phyloP scores from a whole-genome alignment of 2,797 vertebrate species.

The Caiman crocodilus region DNA sequence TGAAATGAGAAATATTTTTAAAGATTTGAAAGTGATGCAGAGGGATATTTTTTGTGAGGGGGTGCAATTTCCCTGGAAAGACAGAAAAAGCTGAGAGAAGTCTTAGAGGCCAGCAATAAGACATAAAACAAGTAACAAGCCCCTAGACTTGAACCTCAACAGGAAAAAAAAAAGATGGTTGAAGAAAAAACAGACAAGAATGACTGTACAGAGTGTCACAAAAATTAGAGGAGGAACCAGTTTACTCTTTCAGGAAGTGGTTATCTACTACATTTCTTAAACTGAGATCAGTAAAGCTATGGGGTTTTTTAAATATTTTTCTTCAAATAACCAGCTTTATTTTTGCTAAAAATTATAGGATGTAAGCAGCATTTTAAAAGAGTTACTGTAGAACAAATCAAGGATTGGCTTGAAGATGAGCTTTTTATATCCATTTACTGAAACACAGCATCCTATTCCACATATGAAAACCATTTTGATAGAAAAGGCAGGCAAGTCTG shows the following conservation, averaged over 20 bases:
- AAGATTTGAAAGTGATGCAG: slow-evolving; percentile 8
- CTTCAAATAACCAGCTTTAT: background rate
- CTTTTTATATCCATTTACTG: background rate
- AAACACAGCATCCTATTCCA: background rate
- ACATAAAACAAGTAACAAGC: background rate
- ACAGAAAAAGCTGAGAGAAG: fast-evolving
- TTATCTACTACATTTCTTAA: background rate
- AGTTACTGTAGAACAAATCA: background rate
- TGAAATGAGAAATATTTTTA: background rate
- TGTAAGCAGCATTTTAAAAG: background rate
- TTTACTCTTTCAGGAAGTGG: slow-evolving; percentile 19
- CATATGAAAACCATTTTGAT: background rate
- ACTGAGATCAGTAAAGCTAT: background rate
- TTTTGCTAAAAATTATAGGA: background rate
- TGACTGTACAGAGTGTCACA: background rate
- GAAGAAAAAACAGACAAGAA: background rate
- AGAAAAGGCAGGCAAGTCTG: slow-evolving; percentile 4
- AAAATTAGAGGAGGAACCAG: background rate
- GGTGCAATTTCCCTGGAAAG: background rate
- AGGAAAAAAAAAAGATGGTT: background rate
- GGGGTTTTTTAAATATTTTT: slow-evolving; percentile 1
- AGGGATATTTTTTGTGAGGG: background rate
- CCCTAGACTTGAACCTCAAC: background rate
- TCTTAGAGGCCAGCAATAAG: background rate
- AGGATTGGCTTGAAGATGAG: background rate